phyloP scores from a whole-genome alignment of 2,797 vertebrate genomes.

The Chaetophractus vellerosus region DNA sequence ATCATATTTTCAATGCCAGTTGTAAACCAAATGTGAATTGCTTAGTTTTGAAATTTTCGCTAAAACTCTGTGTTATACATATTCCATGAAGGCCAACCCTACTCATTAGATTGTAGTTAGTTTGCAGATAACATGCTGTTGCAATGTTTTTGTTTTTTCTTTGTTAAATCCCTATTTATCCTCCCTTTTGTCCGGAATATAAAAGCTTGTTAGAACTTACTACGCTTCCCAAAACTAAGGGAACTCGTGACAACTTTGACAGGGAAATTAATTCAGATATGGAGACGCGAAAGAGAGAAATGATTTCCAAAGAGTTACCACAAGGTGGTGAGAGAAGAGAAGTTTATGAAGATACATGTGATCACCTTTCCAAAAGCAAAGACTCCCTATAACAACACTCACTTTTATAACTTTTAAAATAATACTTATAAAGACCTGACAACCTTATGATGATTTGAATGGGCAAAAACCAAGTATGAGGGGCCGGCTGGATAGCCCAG shows the following conservation, averaged over 20 bases:
- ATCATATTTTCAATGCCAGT: not conserved
- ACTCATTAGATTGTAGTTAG: not conserved
- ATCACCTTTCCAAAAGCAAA: not conserved
- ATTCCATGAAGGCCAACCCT: not conserved
- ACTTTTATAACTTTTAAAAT: not conserved
- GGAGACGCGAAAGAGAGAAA: not conserved
- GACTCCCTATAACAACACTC: not conserved
- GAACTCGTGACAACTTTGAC: not conserved
- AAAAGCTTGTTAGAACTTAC: not conserved
- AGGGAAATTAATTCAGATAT: conserved; percentile 4
- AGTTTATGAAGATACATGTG: not conserved
- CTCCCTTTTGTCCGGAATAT: not conserved
- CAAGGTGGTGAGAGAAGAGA: not conserved
- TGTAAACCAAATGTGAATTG: not conserved
- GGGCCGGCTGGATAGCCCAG: too few species aligned
- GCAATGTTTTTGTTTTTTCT: not conserved
- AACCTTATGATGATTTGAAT: not conserved
- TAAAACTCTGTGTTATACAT: not conserved
- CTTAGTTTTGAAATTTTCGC: conserved; percentile 17
- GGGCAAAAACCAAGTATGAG: not conserved
- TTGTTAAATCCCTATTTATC: conserved; percentile 4
- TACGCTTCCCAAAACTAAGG: not conserved
- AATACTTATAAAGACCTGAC: not conserved
- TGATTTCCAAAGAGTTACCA: not conserved
- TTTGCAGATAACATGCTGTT: not conserved